Evolutionary conservation across 1,140 invertebrate genomes (phyloP).

Genomic region (Bombus pascuorum): DNA sequence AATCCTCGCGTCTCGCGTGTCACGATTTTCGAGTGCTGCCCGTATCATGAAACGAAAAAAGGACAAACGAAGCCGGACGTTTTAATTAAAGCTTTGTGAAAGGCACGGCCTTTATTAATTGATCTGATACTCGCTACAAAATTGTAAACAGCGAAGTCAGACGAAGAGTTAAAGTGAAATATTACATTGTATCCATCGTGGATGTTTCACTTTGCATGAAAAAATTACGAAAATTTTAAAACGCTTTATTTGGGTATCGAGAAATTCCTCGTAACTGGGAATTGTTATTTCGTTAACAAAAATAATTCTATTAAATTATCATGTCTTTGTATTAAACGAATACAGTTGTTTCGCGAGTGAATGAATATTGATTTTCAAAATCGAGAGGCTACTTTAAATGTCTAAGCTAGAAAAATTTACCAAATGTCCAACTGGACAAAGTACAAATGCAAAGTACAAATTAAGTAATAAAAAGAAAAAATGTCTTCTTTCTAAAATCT

Average conservation of each 20-base stretch:
- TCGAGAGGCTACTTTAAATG: no score
- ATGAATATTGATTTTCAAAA: no score
- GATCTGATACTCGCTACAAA: neutral
- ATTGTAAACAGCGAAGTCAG: neutral
- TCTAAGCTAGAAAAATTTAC: no score
- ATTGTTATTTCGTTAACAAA: neutral
- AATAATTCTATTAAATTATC: neutral
- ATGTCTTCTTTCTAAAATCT: no score
- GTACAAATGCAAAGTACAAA: no score
- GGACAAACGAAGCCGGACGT: neutral
- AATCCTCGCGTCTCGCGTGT: neutral
- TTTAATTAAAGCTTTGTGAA: slow-evolving; percentile 14
- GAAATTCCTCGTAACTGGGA: no score
- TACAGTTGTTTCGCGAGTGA: no score
- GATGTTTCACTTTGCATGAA: neutral
- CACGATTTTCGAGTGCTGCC: neutral
- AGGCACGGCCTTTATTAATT: neutral
- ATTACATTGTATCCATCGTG: no score
- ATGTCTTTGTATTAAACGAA: neutral
- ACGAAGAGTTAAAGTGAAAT: neutral
- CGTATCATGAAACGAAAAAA: neutral
- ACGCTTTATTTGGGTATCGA: neutral
- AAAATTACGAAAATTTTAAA: neutral
- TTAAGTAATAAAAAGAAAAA: no score
- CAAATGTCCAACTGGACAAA: no score